Evolutionary conservation across 2,888 invertebrate species (phyloP), one percentile per base, ranked within the genome.

Genomic region (Apamea monoglypha): DNA sequence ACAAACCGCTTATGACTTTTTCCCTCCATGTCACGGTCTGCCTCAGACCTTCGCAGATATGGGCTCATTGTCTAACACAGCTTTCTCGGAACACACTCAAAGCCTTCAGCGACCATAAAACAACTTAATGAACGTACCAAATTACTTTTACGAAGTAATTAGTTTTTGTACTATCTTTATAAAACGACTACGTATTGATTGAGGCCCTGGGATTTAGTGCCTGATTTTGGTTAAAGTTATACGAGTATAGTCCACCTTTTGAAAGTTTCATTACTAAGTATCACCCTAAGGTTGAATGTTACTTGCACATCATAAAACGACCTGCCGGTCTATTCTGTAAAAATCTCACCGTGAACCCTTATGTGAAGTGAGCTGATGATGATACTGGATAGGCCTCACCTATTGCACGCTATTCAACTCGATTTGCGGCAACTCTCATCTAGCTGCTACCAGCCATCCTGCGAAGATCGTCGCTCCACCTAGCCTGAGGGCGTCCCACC

Each of bases 1-100:
- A 6, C 21, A 76, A 36, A 12, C 25, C 74, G 78, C 76, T 77
- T 36, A 44, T 75, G n/a, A 61, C 69, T 82, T 86, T 7, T 0
- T 6, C 74, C 76, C 70, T 10, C 47, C 25, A 44, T 80, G 79
- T 47, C 81, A 82, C 77, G 81, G 81, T 82, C 80, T 76, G 69
- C 40, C 71, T 50, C 75, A 75, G 78, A 82, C 81, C 72, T 76
- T 69, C 76, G 56, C 79, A 81, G 82, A 85, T 87, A 85, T 86
- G 78, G 84, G 80, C 70, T 79, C 83, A 89, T 88, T 88, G 86
- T 88, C 84, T 83, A 69, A 76, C 67, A 67, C 80, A 79, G 50
- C 47, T 70, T 87, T 85, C 81, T 81, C 56, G 74, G 85, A 82
- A 87, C 75, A 56, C 56, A 63, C 74, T 64, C 63, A 74, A 74